Base-by-base conservation (phyloP, 2,888 invertebrate genomes). In the Anoplius nigerrimus region DNA sequence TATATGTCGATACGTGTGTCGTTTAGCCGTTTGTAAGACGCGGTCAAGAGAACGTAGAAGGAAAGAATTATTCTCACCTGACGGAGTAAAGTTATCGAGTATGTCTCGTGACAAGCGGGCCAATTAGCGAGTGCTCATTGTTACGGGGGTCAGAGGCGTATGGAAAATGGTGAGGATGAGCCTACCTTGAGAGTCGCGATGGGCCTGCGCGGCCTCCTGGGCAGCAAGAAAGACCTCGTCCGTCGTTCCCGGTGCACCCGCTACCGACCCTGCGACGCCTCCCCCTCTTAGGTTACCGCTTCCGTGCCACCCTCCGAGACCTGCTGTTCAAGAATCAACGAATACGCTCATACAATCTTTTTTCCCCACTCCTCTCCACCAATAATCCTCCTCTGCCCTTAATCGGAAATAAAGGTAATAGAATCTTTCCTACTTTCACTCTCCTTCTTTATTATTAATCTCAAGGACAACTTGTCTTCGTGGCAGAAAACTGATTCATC, bases 161-260 rank as follows among this genome's bases (percentile, higher is more conserved):
- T 86, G 82, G 71, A 71, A 84, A 87, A 83, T 85, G 88, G 86
- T 85, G 87, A 88, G 86, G 87, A 88, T 90, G 90, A 90, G 91
- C 95, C 94, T 95, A 96, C 96, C 96, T 96, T 96, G 95, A 89
- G 95, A 94, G 91, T 96, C 96, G 91, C 95, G 93, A 90, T 95
- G 95, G 91, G 93, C 93, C 90, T 92, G 91, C 73, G 91, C 92
- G 86, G 92, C 91, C 89, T 95, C 95, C 91, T 94, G 95, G 89
- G 95, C 94, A 89, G 94, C 93, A 91, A 95, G 92, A 88, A 93
- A 93, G 87, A 95, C 93, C 92, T 96, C 95, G 87, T 96, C 96
- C 91, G 87, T 88, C 52, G 89, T 81, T 78, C 89, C 88, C 2
- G 88, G 85, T 62, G 84, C 85, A 66, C 88, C 87, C 51, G 84